A percentile compares a stretch with the other conserved stretches of the same genome.
These are phyloP conservation scores for Notamacropus eugenii DNA, from an alignment of 2,797 vertebrate genomes.

Conservation along the genomic window DNA sequence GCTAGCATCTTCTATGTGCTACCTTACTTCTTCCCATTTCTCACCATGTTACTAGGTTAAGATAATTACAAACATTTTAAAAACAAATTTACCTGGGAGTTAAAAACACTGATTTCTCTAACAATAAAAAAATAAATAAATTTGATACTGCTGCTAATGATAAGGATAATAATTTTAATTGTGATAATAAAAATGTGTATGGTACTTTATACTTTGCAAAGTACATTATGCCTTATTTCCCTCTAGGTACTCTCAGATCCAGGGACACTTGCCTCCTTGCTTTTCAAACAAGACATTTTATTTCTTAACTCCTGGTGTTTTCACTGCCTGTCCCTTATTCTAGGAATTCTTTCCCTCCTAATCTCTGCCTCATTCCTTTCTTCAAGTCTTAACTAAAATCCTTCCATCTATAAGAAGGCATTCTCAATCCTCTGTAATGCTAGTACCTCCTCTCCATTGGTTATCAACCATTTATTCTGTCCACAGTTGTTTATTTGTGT, in stretches of 20 bases:
- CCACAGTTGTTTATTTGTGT: background rate
- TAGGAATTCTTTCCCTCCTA: background rate
- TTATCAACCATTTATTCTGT: background rate
- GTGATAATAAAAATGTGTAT: background rate
- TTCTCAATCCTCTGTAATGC: background rate
- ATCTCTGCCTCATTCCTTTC: background rate
- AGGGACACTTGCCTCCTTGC: background rate
- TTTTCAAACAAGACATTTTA: background rate
- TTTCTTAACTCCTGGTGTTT: background rate
- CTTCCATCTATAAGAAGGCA: background rate
- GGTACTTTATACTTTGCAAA: constrained; percentile 22
- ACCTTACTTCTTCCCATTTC: background rate
- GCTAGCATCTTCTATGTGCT: background rate
- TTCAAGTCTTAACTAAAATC: background rate
- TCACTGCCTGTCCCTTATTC: background rate
- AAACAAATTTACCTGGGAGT: background rate
- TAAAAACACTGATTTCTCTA: background rate
- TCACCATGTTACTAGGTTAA: background rate
- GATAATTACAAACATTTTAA: background rate
- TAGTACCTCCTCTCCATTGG: background rate
- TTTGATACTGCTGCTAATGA: background rate
- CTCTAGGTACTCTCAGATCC: background rate
- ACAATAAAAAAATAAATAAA: background rate
- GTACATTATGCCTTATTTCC: background rate
- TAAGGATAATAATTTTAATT: background rate